Base-by-base conservation (phyloP, 1,140 invertebrate species). In the Sarcophaga peregrina region DNA sequence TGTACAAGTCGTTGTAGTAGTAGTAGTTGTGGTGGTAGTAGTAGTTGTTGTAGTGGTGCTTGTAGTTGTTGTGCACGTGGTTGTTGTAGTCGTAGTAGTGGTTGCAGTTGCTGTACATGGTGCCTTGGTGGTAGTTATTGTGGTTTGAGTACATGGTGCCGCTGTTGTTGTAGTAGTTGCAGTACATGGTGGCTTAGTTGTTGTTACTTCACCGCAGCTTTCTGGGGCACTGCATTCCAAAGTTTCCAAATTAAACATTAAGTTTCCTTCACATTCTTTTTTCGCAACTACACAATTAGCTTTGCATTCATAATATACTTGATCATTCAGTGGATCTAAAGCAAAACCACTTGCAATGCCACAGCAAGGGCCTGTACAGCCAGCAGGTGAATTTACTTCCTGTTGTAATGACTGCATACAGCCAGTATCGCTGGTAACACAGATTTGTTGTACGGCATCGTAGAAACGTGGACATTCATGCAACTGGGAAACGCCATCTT, bases 381-480 rank as follows among this genome's bases (percentile, higher is more conserved):
- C 58, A 37, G 62, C 62, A 7, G 81, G 81, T 76, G 10, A 5
- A 46, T 9, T 13, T 4, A 15, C 10, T 9, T 17, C 68, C 52
- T 15, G 13, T 15, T 8, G 25, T 10, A 50, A 13, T 68, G 73
- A 52, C 25, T 83, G 80, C 50, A 83, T 20, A 78, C 83, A 83
- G 6, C 81, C 81, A 48, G 80, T 25, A 78, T 82, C 58, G 0
- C 4, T 46, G 48, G 45, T 58, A 11, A 81, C 80, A 37, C 83
- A 83, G 3, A n/a, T 47, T 5, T 75, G 73, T 10, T 48, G 47
- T 50, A 9, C 25, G n/a, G 62, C 37, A 78, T 89, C 88, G n/a
- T 84, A 89, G 83, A 85, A 89, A 9, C 84, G 81, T 0, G 88
- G 83, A 62, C 88, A 89, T 7, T 73, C 80, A 58, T 75, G 86